Conservation (phyloP, 2,113 vertebrate species). For the Dissostichus mawsoni region DNA sequence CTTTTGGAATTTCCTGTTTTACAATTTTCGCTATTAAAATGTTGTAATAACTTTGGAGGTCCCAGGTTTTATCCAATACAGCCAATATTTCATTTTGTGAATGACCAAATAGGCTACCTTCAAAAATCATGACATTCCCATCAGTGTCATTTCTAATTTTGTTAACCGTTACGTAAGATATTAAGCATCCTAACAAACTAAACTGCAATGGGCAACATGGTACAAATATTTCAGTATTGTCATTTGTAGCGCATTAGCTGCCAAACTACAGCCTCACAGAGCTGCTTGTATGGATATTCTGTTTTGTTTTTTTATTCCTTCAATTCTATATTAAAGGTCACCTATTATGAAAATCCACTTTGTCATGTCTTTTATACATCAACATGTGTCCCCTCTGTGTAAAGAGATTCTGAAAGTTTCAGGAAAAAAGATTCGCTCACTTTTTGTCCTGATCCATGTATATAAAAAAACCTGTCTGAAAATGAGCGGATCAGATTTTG, state of each 20-base stretch:
- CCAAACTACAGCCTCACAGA: background rate
- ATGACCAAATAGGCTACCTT: background rate
- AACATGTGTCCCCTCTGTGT: too few species aligned
- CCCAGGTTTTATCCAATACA: background rate
- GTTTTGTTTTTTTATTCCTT: slow-evolving; percentile 8
- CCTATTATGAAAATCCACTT: too few species aligned
- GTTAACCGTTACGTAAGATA: background rate
- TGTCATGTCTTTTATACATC: too few species aligned
- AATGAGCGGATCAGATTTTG: too few species aligned
- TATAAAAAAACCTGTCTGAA: too few species aligned
- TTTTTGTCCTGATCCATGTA: too few species aligned
- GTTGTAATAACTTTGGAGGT: background rate
- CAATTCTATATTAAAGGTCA: background rate
- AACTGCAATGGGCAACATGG: background rate
- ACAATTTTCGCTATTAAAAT: too few species aligned
- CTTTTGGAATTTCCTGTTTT: too few species aligned
- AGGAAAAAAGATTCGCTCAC: too few species aligned
- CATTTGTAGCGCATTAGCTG: background rate
- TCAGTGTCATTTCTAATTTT: background rate
- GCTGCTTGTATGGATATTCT: background rate
- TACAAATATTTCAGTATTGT: background rate
- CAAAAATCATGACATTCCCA: background rate
- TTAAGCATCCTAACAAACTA: background rate
- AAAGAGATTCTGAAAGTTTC: too few species aligned
- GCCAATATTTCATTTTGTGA: background rate